Base-by-base conservation (phyloP, 2,797 vertebrate species). In the Gymnoscopelus microlampas region DNA sequence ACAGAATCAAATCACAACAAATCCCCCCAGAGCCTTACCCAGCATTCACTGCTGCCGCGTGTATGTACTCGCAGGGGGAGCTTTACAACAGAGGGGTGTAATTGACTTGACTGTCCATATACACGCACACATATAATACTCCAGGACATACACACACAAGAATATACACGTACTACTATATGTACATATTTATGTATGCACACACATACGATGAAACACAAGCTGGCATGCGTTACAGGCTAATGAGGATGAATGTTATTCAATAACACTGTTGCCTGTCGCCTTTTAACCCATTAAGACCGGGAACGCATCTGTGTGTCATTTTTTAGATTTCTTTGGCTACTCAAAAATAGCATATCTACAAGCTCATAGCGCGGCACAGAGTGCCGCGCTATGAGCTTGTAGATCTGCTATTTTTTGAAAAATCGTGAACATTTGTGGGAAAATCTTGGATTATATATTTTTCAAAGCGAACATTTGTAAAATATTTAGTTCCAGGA, bases 1-100 rank as follows among this genome's bases (percentile, higher is more conserved):
- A 1, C 58, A 57, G 77, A 90, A 90, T 90, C 88, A 81, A 90
- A 92, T 91, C 88, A 85, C 78, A 32, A 2, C 57, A 3, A 76
- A 81, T 81, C 86, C 88, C 86, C 83, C 49, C 39, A 0, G 87
- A 86, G 87, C 59, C 50, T 84, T 82, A 19, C 77, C 85, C 83
- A 60, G 84, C 79, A 60, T 85, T 53, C 86, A 69, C 76, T 53
- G 71, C 84, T 77, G 85, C 80, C 68, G 60, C 39, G 56, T 11
- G 19, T 19, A n/a, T n/a, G n/a, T n/a, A 63, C 71, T n/a, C 13
- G 32, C 32, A 5, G 32, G 72, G 71, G 74, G 57, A 29, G 67
- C 60, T 61, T 66, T 70, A 68, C 84, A 87, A 88, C 83, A 85
- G 84, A 68, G 80, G 85, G 0, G 68, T 74, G 68, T 84, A 78